Evolutionary conservation across 2,888 invertebrate genomes (phyloP), one percentile per base, ranked within the genome.

Genomic region (Eledona agricola): DNA sequence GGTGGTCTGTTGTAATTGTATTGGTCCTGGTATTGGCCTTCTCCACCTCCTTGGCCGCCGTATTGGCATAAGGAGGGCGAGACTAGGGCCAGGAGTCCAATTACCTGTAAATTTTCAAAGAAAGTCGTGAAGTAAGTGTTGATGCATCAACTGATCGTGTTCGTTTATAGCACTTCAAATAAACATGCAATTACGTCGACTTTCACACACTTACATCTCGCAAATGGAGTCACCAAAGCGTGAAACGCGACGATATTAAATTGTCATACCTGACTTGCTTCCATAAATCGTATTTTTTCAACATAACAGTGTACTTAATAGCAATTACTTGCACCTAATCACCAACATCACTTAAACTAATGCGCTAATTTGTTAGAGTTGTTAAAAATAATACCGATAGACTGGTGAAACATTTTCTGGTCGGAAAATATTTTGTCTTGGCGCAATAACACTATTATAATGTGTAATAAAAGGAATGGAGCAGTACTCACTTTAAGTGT

Each of bases 1-100:
- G 75, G 76, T 10, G 66, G 71, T 45, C 66, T 69, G 47, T 66
- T 68, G 32, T 67, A 65, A 50, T 60, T 63, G 34, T 65, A 61
- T 23, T 59, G 52, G 35, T 60, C 49, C 35, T 55, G 54, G 31
- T 56, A 54, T 28, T 51, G 51, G 11, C 26, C 51, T 26, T 31
- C 47, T 22, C 34, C 53, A 19, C 29, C 52, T 53, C 16, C 53
- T 19, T 12, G 56, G 19, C 31, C 53, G 51, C 53, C 60, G 25
- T 56, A 56, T 52, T 66, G 67, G 38, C 60, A 59, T 52, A 52
- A 55, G 49, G 47, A 57, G 54, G 35, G 61, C 32, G 62, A 22
- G 22, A 65, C 28, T 12, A 67, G 38, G n/a, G 60, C 60, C 38
- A 65, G 16, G 13, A 64, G 23, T 26, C 55, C 59, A 35, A 64